Base-by-base conservation (phyloP, 2,113 vertebrate genomes). In the Beaufortia kweichowensis region DNA sequence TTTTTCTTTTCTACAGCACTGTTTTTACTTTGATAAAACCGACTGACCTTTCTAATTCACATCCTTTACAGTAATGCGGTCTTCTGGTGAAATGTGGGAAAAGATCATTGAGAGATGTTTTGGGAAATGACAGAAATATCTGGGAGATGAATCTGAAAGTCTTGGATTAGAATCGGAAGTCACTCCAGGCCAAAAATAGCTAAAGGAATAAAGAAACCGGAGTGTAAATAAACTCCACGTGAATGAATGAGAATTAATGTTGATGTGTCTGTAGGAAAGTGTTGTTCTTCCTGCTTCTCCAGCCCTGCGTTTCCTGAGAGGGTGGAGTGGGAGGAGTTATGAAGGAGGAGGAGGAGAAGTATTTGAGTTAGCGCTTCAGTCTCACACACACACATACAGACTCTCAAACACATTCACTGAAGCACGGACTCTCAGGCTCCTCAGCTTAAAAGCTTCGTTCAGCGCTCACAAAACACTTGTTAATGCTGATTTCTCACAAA, bases 281-380 rank as follows among this genome's bases (percentile, higher is more conserved):
- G 75, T 82, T 76, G 56, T 2, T 46, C 65, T 89, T 88, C 84
- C 88, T 86, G 83, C 78, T 76, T 72, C 39, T 75, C 29, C 61
- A 53, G 50, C 17, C 9, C 29, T 10, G 24, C 33, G 19, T 56
- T 62, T 78, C 66, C 79, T 79, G 67, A 78, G 68, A 72, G 79
- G 67, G 46, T 60, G 50, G 63, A 9, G 46, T 70, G 82, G 79
- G 82, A 65, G 82, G 82, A 74, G 79, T 63, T 43, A 29, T 29
- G 39, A 15, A 15, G 64, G 35, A 17, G 60, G 81, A 83, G 86
- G 60, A 39, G 82, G 56, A 63, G 81, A 39, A 64, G 79, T 67
- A 84, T 81, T 79, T 84, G 82, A 78, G 79, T 61, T 73, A 46
- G 64, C 4, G 23, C 43, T 72, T 76, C 71, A 50, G 39, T 66